A percentile compares a stretch with the other conserved stretches of the same genome.
These are phyloP conservation scores for Alethe castanea DNA, from an alignment of 2,113 vertebrate genomes.

Conservation along the genomic window DNA sequence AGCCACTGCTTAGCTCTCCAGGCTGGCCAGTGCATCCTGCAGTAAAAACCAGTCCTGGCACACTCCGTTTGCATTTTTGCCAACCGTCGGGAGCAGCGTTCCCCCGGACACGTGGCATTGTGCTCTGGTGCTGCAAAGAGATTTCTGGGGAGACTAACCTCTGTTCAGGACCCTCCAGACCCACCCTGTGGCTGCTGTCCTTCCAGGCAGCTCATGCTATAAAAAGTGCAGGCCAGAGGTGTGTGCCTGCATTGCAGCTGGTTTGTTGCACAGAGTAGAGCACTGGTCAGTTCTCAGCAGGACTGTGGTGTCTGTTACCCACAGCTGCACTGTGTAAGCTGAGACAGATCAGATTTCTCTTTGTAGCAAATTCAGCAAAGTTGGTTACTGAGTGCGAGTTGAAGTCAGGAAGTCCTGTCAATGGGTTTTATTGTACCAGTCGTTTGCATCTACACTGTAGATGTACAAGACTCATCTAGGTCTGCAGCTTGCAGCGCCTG, in stretches of 20 bases:
- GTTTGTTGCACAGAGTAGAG: not conserved
- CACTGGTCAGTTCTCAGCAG: not conserved
- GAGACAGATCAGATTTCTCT: not conserved
- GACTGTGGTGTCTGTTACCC: not conserved
- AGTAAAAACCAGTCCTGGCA: conserved; percentile 43
- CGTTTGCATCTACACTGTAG: not conserved
- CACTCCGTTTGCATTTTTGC: not conserved
- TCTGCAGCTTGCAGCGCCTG: not conserved
- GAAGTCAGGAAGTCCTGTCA: not conserved
- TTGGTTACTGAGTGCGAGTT: not conserved
- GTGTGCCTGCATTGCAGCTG: not conserved
- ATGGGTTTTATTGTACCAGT: not conserved
- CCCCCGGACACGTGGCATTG: conserved; percentile 12
- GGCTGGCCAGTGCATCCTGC: conserved; percentile 1
- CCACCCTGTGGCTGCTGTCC: not conserved
- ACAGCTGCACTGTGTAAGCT: not conserved
- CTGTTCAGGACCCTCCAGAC: not conserved
- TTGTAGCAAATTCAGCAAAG: not conserved
- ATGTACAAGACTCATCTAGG: not conserved
- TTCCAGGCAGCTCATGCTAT: accelerated
- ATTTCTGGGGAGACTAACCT: not conserved
- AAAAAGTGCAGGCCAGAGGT: not conserved
- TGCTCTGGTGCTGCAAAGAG: not conserved
- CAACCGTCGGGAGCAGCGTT: not conserved
- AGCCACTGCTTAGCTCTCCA: conserved; percentile 35